Evolutionary conservation across 2,888 invertebrate genomes (phyloP).

Genomic region (Sminthurides aquaticus): DNA sequence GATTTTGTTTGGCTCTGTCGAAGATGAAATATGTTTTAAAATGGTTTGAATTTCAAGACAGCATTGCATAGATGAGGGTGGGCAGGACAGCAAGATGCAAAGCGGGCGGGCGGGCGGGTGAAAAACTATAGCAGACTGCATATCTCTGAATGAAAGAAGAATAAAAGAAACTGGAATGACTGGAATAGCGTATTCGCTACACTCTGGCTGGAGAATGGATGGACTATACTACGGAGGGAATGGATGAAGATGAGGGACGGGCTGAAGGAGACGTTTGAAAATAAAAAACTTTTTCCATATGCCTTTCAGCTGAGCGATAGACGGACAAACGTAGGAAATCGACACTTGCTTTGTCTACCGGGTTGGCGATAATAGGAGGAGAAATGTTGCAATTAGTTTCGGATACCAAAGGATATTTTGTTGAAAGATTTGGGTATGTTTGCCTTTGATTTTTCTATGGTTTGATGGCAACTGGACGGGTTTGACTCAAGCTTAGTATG

Average conservation of each 20-base stretch:
- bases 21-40: background rate
- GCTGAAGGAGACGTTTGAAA: background rate
- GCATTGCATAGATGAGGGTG: too few relatives aligned
- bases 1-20: background rate
- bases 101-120: too few relatives aligned
- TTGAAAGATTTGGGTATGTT: background rate
- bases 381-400: background rate
- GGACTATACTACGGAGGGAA: too few relatives aligned
- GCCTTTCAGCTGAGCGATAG: too few relatives aligned
- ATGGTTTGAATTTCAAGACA: background rate
- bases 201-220: too few relatives aligned
- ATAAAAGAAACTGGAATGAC: too few relatives aligned
- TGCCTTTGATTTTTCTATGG: background rate
- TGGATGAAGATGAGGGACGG: too few relatives aligned
- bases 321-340: background rate
- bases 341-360: background rate
- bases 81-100: too few relatives aligned
- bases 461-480: background rate
- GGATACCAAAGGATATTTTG: background rate
- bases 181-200: too few relatives aligned
- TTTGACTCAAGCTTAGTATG: background rate
- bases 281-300: background rate
- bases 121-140: too few relatives aligned
- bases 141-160: too few relatives aligned
- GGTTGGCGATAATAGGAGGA: background rate